Evolutionary conservation across 2,888 invertebrate genomes (phyloP), one percentile per base, ranked within the genome.

Genomic region (Augochlorella aurata): DNA sequence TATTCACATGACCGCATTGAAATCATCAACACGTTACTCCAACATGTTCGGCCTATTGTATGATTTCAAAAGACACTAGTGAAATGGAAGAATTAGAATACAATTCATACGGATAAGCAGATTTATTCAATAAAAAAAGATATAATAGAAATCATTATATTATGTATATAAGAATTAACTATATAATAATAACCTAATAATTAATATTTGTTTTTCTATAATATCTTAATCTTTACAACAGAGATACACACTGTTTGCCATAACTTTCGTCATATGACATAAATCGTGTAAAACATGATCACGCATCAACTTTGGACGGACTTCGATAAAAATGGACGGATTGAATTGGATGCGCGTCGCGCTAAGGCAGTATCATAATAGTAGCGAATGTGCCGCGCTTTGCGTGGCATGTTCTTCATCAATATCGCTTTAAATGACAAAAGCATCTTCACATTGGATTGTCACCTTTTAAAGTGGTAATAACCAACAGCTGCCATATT

Each of bases 91-190:
- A 38, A 38, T 65, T n/a, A 44, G 44, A 65, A 12, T 12, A 65
- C n/a, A 65, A 12, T n/a, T 10, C 38, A n/a, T 44, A n/a, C 44
- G 5, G 10, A 44, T n/a, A 65, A 65, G 65, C 29, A 74, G 44
- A 14, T 67, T 78, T 80, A 78, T 68, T 72, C 67, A 24, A n/a
- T 45, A 52, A 72, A 71, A 63, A n/a, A n/a, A 38, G 8, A 49
- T 47, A 38, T 50, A 54, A 63, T 72, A 72, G 68, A 70, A 77
- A 52, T 71, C 14, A 58, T 44, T 74, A 69, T 66, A 50, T 44
- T 74, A 66, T 65, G 68, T 45, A 45, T 52, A 38, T 14, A 49
- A 68, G 44, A 38, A 45, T 50, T 61, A 52, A 10, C 21, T 58
- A 16, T 14, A 16, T 8, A 49, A 54, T 9, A 66, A 54, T 29